phyloP scores from a whole-genome alignment of 2,113 vertebrate species.

The Hoplias malabaricus region DNA sequence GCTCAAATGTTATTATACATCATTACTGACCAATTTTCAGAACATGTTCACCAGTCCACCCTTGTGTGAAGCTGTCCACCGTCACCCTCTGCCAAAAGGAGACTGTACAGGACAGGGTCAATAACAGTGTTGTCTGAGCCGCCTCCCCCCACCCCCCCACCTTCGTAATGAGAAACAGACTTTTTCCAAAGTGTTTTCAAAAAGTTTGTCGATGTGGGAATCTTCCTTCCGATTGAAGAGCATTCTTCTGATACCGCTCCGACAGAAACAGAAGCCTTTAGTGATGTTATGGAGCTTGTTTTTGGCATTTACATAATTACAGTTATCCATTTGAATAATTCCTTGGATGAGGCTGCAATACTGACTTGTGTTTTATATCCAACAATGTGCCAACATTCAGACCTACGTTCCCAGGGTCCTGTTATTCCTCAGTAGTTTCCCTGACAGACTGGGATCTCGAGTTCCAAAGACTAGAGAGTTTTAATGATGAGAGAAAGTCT shows the following conservation, averaged over 20 bases:
- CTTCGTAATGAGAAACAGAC: constrained; percentile 99
- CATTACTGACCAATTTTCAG: constrained; percentile 24
- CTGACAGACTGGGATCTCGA: too few species aligned
- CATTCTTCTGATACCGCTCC: neutral
- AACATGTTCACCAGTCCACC: constrained; percentile 27
- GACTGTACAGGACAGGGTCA: constrained; percentile 56
- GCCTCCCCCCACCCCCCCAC: constrained; percentile 69
- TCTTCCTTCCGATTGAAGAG: neutral
- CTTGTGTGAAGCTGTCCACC: constrained; percentile 30
- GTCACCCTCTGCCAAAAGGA: constrained; percentile 55
- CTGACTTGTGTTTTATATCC: neutral
- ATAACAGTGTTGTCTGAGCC: constrained; percentile 76
- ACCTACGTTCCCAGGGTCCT: too few species aligned
- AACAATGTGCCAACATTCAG: too few species aligned
- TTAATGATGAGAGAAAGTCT: too few species aligned
- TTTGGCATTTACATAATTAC: too few species aligned
- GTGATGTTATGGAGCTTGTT: neutral
- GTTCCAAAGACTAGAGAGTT: too few species aligned
- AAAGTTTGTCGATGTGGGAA: constrained; percentile 1
- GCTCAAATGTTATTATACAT: constrained; percentile 3
- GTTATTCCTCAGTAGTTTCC: too few species aligned
- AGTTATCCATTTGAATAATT: neutral
- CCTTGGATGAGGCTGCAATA: neutral
- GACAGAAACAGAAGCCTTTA: neutral
- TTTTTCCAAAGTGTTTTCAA: constrained; percentile 52